Base-by-base conservation (phyloP, 2,113 vertebrate species). In the Psittacara wagleri region DNA sequence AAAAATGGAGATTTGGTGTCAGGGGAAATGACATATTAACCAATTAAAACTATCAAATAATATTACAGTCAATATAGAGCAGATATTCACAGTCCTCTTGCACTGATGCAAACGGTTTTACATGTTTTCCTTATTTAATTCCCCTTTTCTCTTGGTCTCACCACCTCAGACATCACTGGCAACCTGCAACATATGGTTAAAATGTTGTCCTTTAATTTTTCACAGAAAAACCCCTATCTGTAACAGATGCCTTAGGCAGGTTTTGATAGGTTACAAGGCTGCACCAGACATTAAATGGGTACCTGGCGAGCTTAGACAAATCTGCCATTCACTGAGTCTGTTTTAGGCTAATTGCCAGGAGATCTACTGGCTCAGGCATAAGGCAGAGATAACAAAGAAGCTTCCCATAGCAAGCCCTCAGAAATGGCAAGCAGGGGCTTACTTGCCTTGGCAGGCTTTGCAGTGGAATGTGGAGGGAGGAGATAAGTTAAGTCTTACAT, bases 321-420 rank as follows among this genome's bases (percentile, higher is more conserved):
- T 43, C 52, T 93, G 83, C 80, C 77, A 31, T 76, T 85, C 31
- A 10, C 79, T 66, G 79, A 51, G n/a, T 43, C 72, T 82, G 46
- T 43, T 88, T 75, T 17, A 84, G 90, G 86, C 88, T n/a, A 75
- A 88, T 84, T 78, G 86, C 91, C 94, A 96, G 68, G 80, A 91
- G 16, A 61, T 62, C 11, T 90, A 51, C 44, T 62, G 77, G 92
- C 49, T 85, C 76, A 70, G n/a, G 75, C 66, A 31, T n/a, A 72
- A 90, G 68, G 63, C 82, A 95, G 73, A 86, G 83, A 83, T 70
- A 90, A 91, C 81, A 93, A 17, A 81, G 77, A 52, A 83, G 7
- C 63, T 87, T 70, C 59, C 44, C n/a, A 74, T 41, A 88, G 46
- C 70, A 88, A 92, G 73, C 37, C 33, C 81, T 72, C 46, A 91